Base-by-base conservation (phyloP, 2,113 vertebrate genomes). In the Sterrhoptilus dennistouni region DNA sequence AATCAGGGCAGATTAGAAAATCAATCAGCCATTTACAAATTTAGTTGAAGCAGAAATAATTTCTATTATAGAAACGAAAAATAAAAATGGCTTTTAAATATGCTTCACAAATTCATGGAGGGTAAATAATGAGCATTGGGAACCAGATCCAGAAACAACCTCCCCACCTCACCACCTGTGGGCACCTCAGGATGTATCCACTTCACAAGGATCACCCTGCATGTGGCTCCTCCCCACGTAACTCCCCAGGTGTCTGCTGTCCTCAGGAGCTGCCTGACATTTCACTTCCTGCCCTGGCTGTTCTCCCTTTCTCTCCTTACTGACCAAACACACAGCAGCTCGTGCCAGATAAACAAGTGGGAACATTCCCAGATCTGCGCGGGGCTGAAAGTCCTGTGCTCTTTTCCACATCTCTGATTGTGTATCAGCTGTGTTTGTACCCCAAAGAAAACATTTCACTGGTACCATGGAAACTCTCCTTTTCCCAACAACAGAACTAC, bases 141-240 rank as follows among this genome's bases (percentile, higher is more conserved):
- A 38, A 12, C 12, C 47, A 74, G 25, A 33, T 21, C 29, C 16
- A 88, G 71, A 66, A 40, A 14, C 5, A 54, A 40, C 9, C 54
- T 38, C 11, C 23, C 18, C n/a, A 13, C 45, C n/a, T 45, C 36
- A 2, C 9, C 33, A 20, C n/a, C 42, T 7, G 8, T 15, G 10
- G 6, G 72, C 31, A 65, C 56, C n/a, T 44, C 25, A 54, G 69
- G 3, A 0, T 6, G 18, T 33, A 2, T 4, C 25, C 5, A 18
- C 15, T 33, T 17, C 4, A 25, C 60, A 49, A 19, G 56, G 69
- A 27, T 42, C 60, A 18, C 56, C 57, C 74, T 14, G 9, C 28
- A 21, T 2, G 5, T 12, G 54, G 49, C 60, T n/a, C 36, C 42
- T 70, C 28, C 64, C 60, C 29, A 1, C 4, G 33, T 4, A 54